phyloP scores from a whole-genome alignment of 1,140 invertebrate species.

The Drosophila lowei region DNA sequence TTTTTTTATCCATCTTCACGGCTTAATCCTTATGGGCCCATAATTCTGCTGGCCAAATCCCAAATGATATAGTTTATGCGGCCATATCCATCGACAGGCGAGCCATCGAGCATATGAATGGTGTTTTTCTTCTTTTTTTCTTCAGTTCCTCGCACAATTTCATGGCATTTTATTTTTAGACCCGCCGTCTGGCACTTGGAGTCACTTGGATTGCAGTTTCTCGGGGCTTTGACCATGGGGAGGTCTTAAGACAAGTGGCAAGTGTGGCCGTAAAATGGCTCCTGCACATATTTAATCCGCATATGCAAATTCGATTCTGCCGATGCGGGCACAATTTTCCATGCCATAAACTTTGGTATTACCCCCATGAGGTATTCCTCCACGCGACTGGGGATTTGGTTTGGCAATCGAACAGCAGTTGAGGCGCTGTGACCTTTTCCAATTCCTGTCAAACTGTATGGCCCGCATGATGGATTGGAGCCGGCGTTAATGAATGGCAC shows the following conservation, averaged over 20 bases:
- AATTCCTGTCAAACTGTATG: constrained; percentile 35
- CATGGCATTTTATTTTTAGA: constrained; percentile 10
- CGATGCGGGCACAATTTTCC: constrained; percentile 37
- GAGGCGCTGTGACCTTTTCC: constrained; percentile 38
- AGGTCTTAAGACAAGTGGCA: constrained; percentile 27
- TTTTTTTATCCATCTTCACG: constrained; percentile 20
- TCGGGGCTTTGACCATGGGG: neutral
- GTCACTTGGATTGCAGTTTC: too few species aligned
- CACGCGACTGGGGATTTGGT: constrained; percentile 21
- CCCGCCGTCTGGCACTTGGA: neutral
- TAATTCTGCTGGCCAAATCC: constrained; percentile 5
- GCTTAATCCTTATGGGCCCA: constrained; percentile 14
- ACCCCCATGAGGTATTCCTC: constrained; percentile 27
- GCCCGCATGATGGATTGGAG: constrained; percentile 34
- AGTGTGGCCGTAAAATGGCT: constrained; percentile 15
- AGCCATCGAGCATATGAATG: constrained; percentile 5
- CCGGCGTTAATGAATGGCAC: constrained; percentile 44
- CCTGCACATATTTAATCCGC: constrained; percentile 27
- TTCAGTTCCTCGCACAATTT: constrained; percentile 1
- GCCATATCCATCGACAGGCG: neutral
- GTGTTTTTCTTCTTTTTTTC: neutral
- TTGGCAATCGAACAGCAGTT: constrained; percentile 29
- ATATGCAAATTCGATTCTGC: constrained; percentile 29
- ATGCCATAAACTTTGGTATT: constrained; percentile 47
- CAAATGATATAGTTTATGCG: constrained; percentile 9